Evolutionary conservation across 2,888 invertebrate genomes (phyloP).

Genomic region (Microplitis manilae): DNA sequence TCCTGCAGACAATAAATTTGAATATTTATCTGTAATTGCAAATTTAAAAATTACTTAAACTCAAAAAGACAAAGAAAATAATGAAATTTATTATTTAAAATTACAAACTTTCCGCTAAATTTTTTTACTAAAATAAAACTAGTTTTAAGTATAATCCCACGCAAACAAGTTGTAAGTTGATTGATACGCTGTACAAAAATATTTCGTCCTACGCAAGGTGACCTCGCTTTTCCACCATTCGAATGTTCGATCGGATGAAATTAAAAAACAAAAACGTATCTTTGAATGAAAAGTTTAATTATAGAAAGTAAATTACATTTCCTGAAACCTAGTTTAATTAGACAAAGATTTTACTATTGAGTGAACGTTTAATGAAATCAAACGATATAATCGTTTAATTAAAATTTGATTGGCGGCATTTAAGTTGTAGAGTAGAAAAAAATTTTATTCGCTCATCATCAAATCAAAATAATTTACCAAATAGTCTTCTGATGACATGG

Average conservation of each 20-base stretch:
- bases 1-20: too few species aligned
- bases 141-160: slow-evolving; percentile 58
- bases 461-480: too few species aligned
- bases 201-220: slow-evolving; percentile 55
- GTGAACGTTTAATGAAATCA: background rate
- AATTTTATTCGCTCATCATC: too few species aligned
- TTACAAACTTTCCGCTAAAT: background rate
- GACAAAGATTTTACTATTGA: background rate
- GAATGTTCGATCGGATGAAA: slow-evolving; percentile 6
- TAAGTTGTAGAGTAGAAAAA: background rate
- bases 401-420: background rate
- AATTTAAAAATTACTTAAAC: too few species aligned
- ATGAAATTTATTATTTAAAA: slow-evolving; percentile 47
- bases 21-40: too few species aligned
- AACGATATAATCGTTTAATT: background rate
- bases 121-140: slow-evolving; percentile 20
- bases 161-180: slow-evolving; percentile 62
- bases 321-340: background rate
- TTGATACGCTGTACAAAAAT: slow-evolving; percentile 57
- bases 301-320: background rate
- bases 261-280: slow-evolving; percentile 8
- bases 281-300: background rate
- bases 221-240: slow-evolving; percentile 27
- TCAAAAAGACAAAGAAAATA: slow-evolving; percentile 17
- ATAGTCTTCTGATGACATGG: too few species aligned